phyloP scores from a whole-genome alignment of 2,888 invertebrate genomes.

The Ophioninae sp. region DNA sequence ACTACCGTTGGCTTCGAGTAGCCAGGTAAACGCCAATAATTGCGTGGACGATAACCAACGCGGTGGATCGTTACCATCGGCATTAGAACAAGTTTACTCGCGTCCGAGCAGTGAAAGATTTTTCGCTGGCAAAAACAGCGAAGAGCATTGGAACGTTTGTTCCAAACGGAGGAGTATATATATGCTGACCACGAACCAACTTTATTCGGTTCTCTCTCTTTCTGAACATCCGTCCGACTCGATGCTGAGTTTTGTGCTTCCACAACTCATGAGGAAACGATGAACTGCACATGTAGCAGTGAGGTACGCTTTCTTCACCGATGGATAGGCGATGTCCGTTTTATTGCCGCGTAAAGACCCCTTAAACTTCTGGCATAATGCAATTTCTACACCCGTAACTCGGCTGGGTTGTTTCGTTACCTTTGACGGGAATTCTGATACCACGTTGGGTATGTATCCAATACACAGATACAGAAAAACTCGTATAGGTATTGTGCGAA shows the following conservation, averaged over 20 bases:
- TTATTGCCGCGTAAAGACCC: slow-evolving; percentile 77
- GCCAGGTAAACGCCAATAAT: slow-evolving; percentile 75
- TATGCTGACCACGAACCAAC: slow-evolving; percentile 23
- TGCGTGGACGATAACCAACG: slow-evolving; percentile 70
- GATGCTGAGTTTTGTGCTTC: slow-evolving; percentile 48
- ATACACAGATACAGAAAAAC: neutral
- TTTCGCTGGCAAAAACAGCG: slow-evolving; percentile 21
- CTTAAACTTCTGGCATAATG: slow-evolving; percentile 65
- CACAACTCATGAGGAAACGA: slow-evolving; percentile 72
- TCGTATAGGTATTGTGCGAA: neutral
- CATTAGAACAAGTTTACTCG: slow-evolving; percentile 66
- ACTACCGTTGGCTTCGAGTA: slow-evolving; percentile 68
- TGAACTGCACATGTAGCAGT: slow-evolving; percentile 62
- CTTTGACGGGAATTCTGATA: slow-evolving; percentile 31
- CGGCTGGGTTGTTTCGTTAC: slow-evolving; percentile 29
- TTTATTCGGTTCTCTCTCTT: slow-evolving; percentile 52
- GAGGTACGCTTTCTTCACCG: slow-evolving; percentile 62
- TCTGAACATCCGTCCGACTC: neutral
- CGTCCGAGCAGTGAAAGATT: slow-evolving; percentile 38
- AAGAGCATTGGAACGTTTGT: slow-evolving; percentile 31
- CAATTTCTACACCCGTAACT: slow-evolving; percentile 60
- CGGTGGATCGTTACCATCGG: slow-evolving; percentile 69
- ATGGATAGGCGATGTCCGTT: slow-evolving; percentile 71
- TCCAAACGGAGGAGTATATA: slow-evolving; percentile 50
- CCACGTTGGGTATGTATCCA: slow-evolving; percentile 4